These are phyloP conservation scores for Brachionus calyciflorus DNA, from an alignment of 1,140 invertebrate species.

Conservation along the genomic window DNA sequence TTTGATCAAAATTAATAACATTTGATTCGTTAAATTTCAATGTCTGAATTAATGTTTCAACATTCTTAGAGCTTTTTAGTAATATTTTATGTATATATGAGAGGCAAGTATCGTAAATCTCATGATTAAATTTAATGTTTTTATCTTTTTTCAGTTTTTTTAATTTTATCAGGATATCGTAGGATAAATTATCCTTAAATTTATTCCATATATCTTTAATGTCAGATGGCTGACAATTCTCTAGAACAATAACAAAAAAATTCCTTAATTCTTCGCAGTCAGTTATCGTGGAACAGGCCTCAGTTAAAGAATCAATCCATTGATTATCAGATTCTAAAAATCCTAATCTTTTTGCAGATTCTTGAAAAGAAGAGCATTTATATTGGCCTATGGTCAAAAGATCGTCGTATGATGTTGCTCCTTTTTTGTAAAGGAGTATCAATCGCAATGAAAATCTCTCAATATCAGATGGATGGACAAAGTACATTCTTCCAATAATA, in stretches of 20 bases:
- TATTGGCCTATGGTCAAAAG: no score
- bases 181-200: no score
- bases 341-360: no score
- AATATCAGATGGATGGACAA: not conserved
- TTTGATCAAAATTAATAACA: not conserved
- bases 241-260: constrained; percentile 48
- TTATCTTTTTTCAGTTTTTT: no score
- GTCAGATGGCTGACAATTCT: constrained; percentile 40
- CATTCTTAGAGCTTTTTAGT: not conserved
- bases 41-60: not conserved
- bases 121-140: no score
- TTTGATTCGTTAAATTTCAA: not conserved
- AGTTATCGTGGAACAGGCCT: no score
- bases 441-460: not conserved
- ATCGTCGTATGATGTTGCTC: no score
- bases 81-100: not conserved
- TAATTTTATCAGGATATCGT: no score
- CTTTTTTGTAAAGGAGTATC: no score
- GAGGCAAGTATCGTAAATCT: not conserved
- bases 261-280: not conserved
- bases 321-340: no score
- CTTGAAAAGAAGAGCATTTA: no score
- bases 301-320: no score
- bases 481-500: not conserved
- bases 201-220: not conserved